Percentiles rank a stretch among this genome's conserved stretches.
Evolutionary conservation across 2,797 vertebrate genomes (phyloP).

Genomic region (Silurus aristotelis): DNA sequence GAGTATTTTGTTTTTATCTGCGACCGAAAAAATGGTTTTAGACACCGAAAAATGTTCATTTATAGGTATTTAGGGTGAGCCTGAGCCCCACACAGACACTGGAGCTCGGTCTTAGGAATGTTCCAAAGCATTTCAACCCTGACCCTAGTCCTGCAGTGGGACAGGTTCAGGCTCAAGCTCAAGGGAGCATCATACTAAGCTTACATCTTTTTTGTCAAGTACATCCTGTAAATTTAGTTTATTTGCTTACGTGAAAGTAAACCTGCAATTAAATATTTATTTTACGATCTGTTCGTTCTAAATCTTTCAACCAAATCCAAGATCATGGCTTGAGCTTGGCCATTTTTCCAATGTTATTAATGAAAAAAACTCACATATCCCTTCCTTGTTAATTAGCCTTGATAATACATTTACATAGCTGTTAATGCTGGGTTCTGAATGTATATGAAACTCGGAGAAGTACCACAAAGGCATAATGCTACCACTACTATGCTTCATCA

Average conservation of each 20-base stretch:
- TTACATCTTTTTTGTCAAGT: not conserved
- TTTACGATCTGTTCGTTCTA: not conserved
- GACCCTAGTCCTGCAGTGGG: not conserved
- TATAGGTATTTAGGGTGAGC: not conserved
- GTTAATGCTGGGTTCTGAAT: not conserved
- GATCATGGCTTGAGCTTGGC: not conserved
- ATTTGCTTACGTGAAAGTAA: not conserved
- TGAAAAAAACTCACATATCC: not conserved
- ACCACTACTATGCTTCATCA: not conserved
- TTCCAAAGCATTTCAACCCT: not conserved
- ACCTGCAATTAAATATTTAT: not conserved
- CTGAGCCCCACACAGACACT: not conserved
- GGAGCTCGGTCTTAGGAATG: too few species aligned
- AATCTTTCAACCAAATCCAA: not conserved
- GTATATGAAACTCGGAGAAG: not conserved
- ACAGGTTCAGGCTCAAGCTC: not conserved
- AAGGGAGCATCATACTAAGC: not conserved
- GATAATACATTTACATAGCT: not conserved
- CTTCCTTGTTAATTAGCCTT: not conserved
- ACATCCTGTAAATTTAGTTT: not conserved
- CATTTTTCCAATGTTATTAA: not conserved
- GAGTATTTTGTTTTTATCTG: too few species aligned
- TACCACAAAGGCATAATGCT: not conserved
- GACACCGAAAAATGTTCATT: too few species aligned
- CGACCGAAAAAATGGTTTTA: too few species aligned